Evolutionary conservation across 2,113 vertebrate genomes (phyloP), one percentile per base, ranked within the genome.

Genomic region (Antennarius striatus): DNA sequence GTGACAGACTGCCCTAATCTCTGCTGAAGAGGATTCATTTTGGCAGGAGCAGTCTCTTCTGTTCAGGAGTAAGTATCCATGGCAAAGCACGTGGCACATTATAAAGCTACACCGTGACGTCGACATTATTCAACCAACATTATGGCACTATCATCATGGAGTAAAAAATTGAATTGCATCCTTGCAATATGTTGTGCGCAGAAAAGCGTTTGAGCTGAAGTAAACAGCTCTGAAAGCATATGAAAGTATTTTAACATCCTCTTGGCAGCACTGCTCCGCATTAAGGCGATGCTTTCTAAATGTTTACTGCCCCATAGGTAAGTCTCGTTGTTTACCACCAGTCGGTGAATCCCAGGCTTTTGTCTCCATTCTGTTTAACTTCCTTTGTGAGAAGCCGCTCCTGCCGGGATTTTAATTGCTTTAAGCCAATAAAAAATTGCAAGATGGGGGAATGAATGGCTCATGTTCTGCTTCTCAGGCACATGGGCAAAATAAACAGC

Each of bases 371-470:
- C 75, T 78, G 53, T 63, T 52, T 13, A 56, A 73, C 60, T 72
- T 60, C 50, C 60, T 66, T 42, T 74, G 56, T 16, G 49, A 39
- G 40, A 53, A 57, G 71, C 52, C 22, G 56, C 36, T 55, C 57
- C 72, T 66, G 47, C 54, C 13, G 56, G 54, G 32, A 76, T 68
- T 82, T 84, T 87, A 88, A 88, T 80, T 86, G 71, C 79, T 82
- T 83, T 76, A 86, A 89, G 81, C 79, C 70, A 81, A 79, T 79
- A 70, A 79, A 55, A 83, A 83, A 85, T 47, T 56, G 45, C 22
- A 15, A 73, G 68, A 46, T 22, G 1, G 63, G 30, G 58, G 32
- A 65, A 66, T 71, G 75, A 79, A 80, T 55, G 52, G 55, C 68
- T 84, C 73, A 69, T 60, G 60, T 28, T 71, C 79, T n/a, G 81